These are phyloP conservation scores for Melipona bicolor DNA, from an alignment of 2,888 invertebrate species.

Conservation along the genomic window DNA sequence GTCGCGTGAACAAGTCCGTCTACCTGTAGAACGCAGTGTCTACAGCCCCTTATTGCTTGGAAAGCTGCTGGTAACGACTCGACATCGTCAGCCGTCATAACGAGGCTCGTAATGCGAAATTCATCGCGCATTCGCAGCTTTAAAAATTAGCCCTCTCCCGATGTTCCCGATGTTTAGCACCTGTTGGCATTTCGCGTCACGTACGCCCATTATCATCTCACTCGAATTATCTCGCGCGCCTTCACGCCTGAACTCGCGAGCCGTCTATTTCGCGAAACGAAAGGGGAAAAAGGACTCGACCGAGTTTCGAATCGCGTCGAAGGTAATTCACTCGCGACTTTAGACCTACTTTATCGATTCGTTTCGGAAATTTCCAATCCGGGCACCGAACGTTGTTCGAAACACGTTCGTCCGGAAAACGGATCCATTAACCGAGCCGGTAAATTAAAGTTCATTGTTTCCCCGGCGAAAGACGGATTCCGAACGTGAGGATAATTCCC, in stretches of 20 bases:
- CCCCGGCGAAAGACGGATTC: not conserved
- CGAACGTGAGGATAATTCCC: not conserved
- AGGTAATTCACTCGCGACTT: not conserved
- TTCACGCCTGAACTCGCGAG: too few relatives aligned
- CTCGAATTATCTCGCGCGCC: not conserved
- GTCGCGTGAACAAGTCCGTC: slow-evolving; percentile 44
- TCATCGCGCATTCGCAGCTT: slow-evolving; percentile 32
- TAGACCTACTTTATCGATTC: not conserved
- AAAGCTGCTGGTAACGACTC: slow-evolving; percentile 42
- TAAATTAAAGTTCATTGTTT: slow-evolving; percentile 14
- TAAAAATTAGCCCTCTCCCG: slow-evolving; percentile 39
- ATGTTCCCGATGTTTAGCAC: slow-evolving; percentile 22
- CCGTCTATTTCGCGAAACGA: too few relatives aligned
- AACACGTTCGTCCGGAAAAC: not conserved
- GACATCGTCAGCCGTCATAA: slow-evolving; percentile 44
- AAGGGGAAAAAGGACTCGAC: too few relatives aligned
- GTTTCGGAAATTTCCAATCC: not conserved
- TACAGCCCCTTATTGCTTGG: slow-evolving; percentile 31
- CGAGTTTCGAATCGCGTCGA: not conserved
- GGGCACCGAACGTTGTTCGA: too few relatives aligned
- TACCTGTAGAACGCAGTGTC: slow-evolving; percentile 49
- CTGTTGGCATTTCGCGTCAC: slow-evolving; percentile 28
- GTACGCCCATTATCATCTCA: not conserved
- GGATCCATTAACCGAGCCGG: not conserved
- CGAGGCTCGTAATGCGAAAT: slow-evolving; percentile 47